Evolutionary conservation across 2,888 invertebrate species (phyloP).

Genomic region (Merodon equestris): DNA sequence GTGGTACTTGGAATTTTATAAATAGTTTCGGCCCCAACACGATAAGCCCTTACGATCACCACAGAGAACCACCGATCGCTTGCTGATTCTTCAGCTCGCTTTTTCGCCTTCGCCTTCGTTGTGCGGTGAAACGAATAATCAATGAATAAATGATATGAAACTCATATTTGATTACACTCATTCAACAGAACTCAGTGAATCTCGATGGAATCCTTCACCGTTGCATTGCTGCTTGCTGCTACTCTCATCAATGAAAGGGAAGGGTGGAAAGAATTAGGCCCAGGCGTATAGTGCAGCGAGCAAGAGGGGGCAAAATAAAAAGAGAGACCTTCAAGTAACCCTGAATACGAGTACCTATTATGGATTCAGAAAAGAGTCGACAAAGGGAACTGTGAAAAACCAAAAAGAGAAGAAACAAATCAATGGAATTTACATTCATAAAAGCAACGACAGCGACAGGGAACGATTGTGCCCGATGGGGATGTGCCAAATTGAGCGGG

Average conservation of each 20-base stretch:
- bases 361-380: constrained; percentile 28
- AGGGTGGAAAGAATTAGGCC: constrained; percentile 48
- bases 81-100: neutral
- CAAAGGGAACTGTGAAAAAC: neutral
- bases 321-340: constrained; percentile 44
- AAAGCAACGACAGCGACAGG: constrained; percentile 24
- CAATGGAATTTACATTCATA: constrained; percentile 42
- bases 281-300: constrained; percentile 12
- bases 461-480: neutral
- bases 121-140: constrained; percentile 15
- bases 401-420: constrained; percentile 4
- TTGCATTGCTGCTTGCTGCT: neutral
- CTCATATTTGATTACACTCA: constrained; percentile 52
- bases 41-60: neutral
- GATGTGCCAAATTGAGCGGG: neutral
- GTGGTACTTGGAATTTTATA: constrained; percentile 27
- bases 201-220: neutral
- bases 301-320: neutral
- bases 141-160: constrained; percentile 31
- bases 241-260: constrained; percentile 58
- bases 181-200: constrained; percentile 27
- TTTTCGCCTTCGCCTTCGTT: too few species aligned
- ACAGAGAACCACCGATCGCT: constrained; percentile 1
- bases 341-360: constrained; percentile 32
- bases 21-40: too few species aligned